These are phyloP conservation scores for Hydriomena furcata DNA, from an alignment of 2,888 invertebrate genomes.

Conservation along the genomic window DNA sequence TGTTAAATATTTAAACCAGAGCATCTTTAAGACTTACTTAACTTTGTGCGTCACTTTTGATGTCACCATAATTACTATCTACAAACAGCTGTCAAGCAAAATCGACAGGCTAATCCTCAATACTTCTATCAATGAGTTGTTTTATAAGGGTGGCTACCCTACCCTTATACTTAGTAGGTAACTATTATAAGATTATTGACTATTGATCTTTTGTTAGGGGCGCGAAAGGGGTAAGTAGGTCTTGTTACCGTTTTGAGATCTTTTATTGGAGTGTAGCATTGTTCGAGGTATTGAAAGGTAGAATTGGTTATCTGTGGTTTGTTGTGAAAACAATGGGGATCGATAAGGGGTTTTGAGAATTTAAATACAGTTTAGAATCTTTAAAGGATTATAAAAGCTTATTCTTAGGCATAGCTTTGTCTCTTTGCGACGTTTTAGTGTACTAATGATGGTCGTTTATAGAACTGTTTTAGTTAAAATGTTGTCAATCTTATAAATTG, in stretches of 20 bases:
- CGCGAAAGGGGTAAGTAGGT: conserved; percentile 64
- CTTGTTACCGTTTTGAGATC: conserved; percentile 54
- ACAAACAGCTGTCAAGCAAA: conserved; percentile 43
- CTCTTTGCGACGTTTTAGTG: too few species aligned
- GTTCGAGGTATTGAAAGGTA: conserved; percentile 22
- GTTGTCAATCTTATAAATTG: too few species aligned
- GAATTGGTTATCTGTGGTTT: conserved; percentile 24
- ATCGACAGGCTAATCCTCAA: conserved; percentile 59
- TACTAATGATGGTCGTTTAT: too few species aligned
- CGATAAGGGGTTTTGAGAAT: conserved; percentile 17
- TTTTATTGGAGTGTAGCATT: conserved; percentile 33
- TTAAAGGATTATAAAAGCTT: not conserved
- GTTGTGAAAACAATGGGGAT: conserved; percentile 22
- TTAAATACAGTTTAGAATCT: conserved; percentile 4
- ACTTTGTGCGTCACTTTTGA: not conserved
- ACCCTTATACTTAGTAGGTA: conserved; percentile 46
- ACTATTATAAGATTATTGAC: conserved; percentile 80
- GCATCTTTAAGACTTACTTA: too few species aligned
- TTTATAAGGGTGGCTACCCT: conserved; percentile 39
- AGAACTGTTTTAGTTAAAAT: too few species aligned
- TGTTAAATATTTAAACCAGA: too few species aligned
- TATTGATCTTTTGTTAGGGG: conserved; percentile 77
- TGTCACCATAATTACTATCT: conserved; percentile 19
- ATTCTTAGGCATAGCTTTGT: too few species aligned
- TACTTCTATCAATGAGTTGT: conserved; percentile 48